phyloP scores from a whole-genome alignment of 2,797 vertebrate genomes.

The Molossus molossus region DNA sequence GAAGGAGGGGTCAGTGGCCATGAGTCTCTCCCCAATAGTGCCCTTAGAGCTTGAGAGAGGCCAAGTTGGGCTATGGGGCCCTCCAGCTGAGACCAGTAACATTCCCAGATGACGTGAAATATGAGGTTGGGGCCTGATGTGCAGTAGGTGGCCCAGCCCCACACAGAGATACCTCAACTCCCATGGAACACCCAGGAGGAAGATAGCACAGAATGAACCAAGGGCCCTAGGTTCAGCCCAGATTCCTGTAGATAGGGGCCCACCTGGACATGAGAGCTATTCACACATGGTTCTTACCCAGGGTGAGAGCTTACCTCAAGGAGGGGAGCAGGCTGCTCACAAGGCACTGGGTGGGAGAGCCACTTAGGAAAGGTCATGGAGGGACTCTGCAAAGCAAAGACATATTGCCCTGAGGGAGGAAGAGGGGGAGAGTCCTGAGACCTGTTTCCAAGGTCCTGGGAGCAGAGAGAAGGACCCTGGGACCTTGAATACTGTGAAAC shows the following conservation, averaged over 20 bases:
- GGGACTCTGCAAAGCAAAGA: conserved; percentile 91
- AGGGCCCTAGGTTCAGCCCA: not conserved
- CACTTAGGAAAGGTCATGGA: conserved; percentile 94
- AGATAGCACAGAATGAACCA: not conserved
- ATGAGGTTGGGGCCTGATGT: not conserved
- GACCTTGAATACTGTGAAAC: conserved; percentile 14
- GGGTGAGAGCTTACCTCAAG: conserved; percentile 89
- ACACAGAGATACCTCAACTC: not conserved
- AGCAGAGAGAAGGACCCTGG: not conserved
- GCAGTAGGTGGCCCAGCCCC: not conserved
- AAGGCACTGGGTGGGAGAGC: conserved; percentile 94
- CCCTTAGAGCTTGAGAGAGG: conserved; percentile 7
- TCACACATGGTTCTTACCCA: not conserved
- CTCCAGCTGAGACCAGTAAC: conserved; percentile 3
- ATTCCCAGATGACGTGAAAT: conserved; percentile 13
- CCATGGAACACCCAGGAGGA: conserved; percentile 29
- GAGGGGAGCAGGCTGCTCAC: conserved; percentile 90
- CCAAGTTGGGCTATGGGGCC: not conserved
- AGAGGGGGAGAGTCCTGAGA: not conserved
- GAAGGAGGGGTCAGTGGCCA: conserved; percentile 72
- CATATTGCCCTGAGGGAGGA: conserved; percentile 46
- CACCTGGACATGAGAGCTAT: not conserved
- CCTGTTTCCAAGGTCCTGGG: not conserved
- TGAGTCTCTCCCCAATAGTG: conserved; percentile 52
- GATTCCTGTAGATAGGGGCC: conserved; percentile 12